Conservation (phyloP, 1,140 invertebrate species). For the Acromyrmex echinatior region DNA sequence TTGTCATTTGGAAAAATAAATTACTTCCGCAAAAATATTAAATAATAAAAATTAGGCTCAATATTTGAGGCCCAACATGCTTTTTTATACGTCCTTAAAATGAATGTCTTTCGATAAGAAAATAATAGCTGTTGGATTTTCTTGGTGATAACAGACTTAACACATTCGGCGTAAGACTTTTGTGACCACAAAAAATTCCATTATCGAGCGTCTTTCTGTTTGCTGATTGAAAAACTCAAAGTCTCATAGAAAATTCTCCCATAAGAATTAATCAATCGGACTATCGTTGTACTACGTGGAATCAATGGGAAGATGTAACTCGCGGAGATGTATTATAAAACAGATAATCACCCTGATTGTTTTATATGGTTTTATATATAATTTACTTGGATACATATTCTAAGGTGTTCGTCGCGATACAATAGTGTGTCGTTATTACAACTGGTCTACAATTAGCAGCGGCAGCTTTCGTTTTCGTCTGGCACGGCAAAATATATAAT, state of each 20-base stretch:
- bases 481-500: constrained; percentile 81
- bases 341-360: neutral
- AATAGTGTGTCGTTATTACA: constrained; percentile 74
- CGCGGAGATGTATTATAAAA: neutral
- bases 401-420: constrained; percentile 68
- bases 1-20: neutral
- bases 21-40: neutral
- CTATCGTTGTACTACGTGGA: neutral
- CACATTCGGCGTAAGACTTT: neutral
- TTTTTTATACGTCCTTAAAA: too few relatives aligned
- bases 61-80: too few relatives aligned
- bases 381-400: constrained; percentile 81
- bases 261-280: neutral
- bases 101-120: neutral
- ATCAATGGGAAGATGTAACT: neutral
- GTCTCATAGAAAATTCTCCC: neutral
- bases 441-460: constrained; percentile 77
- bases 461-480: constrained; percentile 80
- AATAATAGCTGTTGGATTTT: neutral
- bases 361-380: constrained; percentile 77
- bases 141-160: neutral
- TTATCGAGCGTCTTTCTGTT: neutral
- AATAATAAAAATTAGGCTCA: neutral
- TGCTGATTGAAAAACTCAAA: neutral
- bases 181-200: neutral